Percentiles rank a stretch among this genome's conserved stretches.
Conservation (phyloP, 1,140 invertebrate genomes). For the Adoxophyes honmai region DNA sequence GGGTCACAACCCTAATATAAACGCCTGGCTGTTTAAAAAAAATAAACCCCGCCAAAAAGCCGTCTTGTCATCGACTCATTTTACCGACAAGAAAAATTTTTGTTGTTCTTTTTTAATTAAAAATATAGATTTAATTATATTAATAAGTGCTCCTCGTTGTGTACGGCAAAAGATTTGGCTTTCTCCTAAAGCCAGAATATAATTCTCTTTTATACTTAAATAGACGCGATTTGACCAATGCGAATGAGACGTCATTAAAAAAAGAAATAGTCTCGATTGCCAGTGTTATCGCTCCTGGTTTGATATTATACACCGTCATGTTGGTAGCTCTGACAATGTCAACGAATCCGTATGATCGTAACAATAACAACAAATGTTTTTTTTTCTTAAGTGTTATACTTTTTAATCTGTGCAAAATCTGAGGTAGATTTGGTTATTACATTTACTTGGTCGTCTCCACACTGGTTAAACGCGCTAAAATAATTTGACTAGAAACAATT, state of each 20-base stretch:
- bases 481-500: constrained; percentile 74
- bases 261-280: too few species aligned
- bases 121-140: constrained; percentile 3
- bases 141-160: constrained; percentile 33
- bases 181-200: constrained; percentile 68
- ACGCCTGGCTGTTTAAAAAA: neutral
- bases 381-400: too few species aligned
- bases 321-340: too few species aligned
- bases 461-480: constrained; percentile 62
- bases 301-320: too few species aligned
- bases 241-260: constrained; percentile 22
- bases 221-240: constrained; percentile 36
- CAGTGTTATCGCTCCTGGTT: too few species aligned
- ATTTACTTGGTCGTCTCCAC: constrained; percentile 33
- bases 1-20: too few species aligned
- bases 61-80: neutral
- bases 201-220: constrained; percentile 55
- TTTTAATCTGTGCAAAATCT: too few species aligned
- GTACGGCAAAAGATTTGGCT: constrained; percentile 55
- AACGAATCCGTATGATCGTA: too few species aligned
- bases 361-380: too few species aligned
- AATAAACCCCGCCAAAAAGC: neutral
- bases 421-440: too few species aligned
- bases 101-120: neutral
- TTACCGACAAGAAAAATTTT: neutral